Percentiles rank a stretch among this genome's conserved stretches.
Evolutionary conservation across 2,113 vertebrate species (phyloP).

Genomic region (Gnathonemus echidnorhynchus): DNA sequence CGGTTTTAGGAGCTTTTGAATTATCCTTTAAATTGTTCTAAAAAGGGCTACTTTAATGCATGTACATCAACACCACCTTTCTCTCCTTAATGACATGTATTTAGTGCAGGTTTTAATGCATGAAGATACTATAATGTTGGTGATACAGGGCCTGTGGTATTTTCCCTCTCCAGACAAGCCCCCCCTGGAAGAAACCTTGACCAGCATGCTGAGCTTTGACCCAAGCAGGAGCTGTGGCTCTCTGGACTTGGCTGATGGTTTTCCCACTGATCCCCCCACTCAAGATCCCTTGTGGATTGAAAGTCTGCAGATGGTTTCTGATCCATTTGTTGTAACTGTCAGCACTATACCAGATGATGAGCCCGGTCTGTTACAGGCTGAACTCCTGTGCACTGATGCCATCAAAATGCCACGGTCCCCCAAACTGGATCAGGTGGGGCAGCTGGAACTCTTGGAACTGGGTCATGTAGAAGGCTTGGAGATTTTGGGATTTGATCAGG

Average conservation of each 20-base stretch:
- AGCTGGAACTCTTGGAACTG: not conserved
- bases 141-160: not conserved
- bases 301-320: constrained; percentile 34
- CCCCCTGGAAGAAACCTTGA: constrained; percentile 38
- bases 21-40: not conserved
- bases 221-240: constrained; percentile 35
- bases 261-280: constrained; percentile 44
- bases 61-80: not conserved
- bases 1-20: not conserved
- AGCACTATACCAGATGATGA: constrained; percentile 25
- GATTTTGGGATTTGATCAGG: not conserved
- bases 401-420: not conserved
- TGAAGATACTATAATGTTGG: not conserved
- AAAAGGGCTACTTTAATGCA: not conserved
- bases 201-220: constrained; percentile 59
- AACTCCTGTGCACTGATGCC: not conserved
- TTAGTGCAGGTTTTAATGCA: not conserved
- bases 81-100: not conserved
- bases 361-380: constrained; percentile 9
- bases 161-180: constrained; percentile 34
- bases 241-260: constrained; percentile 47
- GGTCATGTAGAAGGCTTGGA: not conserved
- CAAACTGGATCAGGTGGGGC: not conserved
- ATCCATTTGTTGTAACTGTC: constrained; percentile 26
- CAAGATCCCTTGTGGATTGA: constrained; percentile 49